Evolutionary conservation across 1,140 invertebrate genomes (phyloP).

Genomic region (Bombyx mandarina): DNA sequence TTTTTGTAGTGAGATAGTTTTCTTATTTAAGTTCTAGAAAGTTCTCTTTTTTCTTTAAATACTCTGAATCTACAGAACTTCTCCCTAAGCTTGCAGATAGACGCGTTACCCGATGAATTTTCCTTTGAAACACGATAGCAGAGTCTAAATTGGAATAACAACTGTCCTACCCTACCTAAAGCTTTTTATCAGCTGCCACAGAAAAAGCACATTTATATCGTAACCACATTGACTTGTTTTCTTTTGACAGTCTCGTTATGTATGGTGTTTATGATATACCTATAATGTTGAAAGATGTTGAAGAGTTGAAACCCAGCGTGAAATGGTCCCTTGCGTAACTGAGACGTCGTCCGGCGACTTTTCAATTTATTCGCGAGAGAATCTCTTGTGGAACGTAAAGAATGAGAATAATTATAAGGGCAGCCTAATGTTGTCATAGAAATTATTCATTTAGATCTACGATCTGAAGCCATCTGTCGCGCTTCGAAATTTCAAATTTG

Average conservation of each 20-base stretch:
- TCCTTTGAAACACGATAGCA: no score
- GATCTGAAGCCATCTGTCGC: conserved; percentile 28
- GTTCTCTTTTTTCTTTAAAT: not conserved
- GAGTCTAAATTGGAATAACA: no score
- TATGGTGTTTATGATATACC: not conserved
- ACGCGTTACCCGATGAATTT: no score
- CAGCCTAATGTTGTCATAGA: conserved; percentile 22
- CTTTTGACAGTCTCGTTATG: not conserved
- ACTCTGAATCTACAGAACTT: no score
- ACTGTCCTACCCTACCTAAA: no score
- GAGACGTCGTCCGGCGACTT: conserved; percentile 18
- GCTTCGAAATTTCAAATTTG: conserved; percentile 26
- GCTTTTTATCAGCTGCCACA: no score
- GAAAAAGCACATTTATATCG: no score
- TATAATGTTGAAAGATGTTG: conserved; percentile 16
- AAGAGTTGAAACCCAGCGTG: conserved; percentile 11
- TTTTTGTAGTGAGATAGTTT: not conserved
- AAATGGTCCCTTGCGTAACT: conserved; percentile 12
- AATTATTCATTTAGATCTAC: conserved; percentile 26
- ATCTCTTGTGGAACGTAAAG: conserved; percentile 19
- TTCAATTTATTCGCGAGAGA: conserved; percentile 26
- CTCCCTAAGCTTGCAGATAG: no score
- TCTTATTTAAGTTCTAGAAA: not conserved
- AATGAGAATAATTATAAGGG: conserved; percentile 20
- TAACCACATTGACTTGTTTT: not conserved